Evolutionary conservation across 2,888 invertebrate species (phyloP).

Genomic region (Cheilosia urbana): DNA sequence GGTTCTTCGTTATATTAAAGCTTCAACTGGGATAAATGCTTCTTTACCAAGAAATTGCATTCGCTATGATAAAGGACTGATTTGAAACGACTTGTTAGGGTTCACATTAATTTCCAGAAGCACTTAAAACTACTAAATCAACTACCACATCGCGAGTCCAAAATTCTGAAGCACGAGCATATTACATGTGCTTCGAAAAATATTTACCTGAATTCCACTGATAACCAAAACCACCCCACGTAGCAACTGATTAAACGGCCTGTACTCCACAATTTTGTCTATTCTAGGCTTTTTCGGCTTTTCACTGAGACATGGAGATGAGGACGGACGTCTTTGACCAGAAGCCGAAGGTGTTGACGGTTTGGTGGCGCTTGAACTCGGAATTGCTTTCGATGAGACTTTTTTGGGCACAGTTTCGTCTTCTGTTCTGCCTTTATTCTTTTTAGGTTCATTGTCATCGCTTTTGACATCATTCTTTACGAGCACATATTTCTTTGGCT

Average conservation of each 20-base stretch:
- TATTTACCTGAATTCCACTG: conserved; percentile 88
- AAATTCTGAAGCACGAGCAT: too few species aligned
- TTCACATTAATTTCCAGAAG: too few species aligned
- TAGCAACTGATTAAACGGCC: conserved; percentile 86
- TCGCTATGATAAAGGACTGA: too few species aligned
- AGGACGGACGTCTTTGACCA: conserved; percentile 52
- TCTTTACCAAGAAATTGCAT: too few species aligned
- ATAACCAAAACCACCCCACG: conserved; percentile 90
- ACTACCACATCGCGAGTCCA: too few species aligned
- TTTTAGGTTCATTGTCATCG: conserved; percentile 7
- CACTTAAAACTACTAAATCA: too few species aligned
- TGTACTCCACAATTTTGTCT: conserved; percentile 78
- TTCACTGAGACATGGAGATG: conserved; percentile 75
- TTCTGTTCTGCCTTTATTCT: too few species aligned
- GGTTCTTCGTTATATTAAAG: too few species aligned
- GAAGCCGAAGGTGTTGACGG: conserved; percentile 22
- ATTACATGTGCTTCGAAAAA: not conserved
- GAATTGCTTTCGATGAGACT: not conserved
- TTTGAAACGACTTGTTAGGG: too few species aligned
- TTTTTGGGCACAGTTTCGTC: conserved; percentile 14
- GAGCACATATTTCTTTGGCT: conserved; percentile 30
- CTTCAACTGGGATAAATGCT: too few species aligned
- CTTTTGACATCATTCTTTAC: conserved; percentile 7
- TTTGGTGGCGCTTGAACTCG: not conserved
- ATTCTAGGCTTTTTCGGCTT: conserved; percentile 79